phyloP scores from a whole-genome alignment of 2,888 invertebrate species.

The Adineta ricciae region DNA sequence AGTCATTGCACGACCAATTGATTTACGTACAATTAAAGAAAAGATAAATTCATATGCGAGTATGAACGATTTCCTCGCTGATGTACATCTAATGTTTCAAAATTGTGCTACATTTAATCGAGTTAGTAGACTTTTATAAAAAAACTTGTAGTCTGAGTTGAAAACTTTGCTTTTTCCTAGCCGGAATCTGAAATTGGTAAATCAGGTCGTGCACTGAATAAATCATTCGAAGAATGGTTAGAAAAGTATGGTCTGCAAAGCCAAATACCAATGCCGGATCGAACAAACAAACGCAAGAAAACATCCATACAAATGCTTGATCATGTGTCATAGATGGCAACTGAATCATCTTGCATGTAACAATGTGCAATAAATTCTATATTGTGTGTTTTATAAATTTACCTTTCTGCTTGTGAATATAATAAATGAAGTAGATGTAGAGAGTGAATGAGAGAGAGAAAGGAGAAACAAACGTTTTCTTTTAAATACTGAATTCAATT shows the following conservation, averaged over 20 bases:
- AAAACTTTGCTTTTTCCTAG: background rate
- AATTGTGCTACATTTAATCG: constrained; percentile 75
- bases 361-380: background rate
- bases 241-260: constrained; percentile 36
- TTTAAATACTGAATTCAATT: too few species aligned
- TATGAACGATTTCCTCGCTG: constrained; percentile 65
- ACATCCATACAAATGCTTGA: background rate
- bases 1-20: constrained; percentile 69
- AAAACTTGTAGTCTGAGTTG: too few species aligned
- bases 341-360: background rate
- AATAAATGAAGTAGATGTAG: background rate
- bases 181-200: constrained; percentile 41
- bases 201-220: constrained; percentile 41
- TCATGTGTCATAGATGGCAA: background rate
- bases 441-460: background rate
- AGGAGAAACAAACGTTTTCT: too few species aligned
- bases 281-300: constrained; percentile 2
- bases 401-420: background rate
- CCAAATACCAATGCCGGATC: background rate
- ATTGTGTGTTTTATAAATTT: background rate
- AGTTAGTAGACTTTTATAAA: constrained; percentile 59
- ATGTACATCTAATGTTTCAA: constrained; percentile 72
- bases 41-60: constrained; percentile 68
- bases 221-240: constrained; percentile 41
- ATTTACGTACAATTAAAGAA: constrained; percentile 69